Percentiles rank a stretch among this genome's conserved stretches.
These are phyloP conservation scores for Drosophila mimetica DNA, from an alignment of 2,888 invertebrate species.

Conservation along the genomic window DNA sequence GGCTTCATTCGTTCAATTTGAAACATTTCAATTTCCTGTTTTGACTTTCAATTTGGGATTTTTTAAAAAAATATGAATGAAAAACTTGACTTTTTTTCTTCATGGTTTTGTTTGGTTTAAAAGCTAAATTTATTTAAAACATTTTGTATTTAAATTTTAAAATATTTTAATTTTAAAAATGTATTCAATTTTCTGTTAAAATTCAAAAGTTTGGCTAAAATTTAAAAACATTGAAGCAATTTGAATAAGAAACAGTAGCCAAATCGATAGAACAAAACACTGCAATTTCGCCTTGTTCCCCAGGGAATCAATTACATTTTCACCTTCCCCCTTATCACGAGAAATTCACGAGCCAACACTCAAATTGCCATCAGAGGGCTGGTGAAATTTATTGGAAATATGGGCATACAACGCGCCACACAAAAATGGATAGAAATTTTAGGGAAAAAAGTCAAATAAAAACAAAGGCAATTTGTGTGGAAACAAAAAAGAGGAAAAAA, in stretches of 20 bases:
- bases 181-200: no score
- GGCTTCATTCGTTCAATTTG: background rate
- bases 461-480: slow-evolving; percentile 45
- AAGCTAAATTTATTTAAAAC: no score
- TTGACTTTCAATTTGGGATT: background rate
- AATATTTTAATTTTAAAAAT: no score
- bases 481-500: slow-evolving; percentile 11
- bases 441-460: slow-evolving; percentile 10
- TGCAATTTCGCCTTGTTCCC: background rate
- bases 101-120: no score
- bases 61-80: background rate
- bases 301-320: slow-evolving; percentile 18
- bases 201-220: background rate
- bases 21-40: background rate
- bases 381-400: slow-evolving; percentile 48
- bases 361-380: slow-evolving; percentile 2
- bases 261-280: background rate
- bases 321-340: slow-evolving; percentile 6
- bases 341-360: slow-evolving; percentile 13
- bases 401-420: slow-evolving; percentile 8
- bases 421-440: slow-evolving; percentile 14
- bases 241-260: background rate
- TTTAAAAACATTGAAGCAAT: background rate
- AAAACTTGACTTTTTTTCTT: no score
- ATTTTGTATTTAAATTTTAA: no score